Conservation (phyloP, 2,888 invertebrate species). For the Caenorhabditis sulstoni region DNA sequence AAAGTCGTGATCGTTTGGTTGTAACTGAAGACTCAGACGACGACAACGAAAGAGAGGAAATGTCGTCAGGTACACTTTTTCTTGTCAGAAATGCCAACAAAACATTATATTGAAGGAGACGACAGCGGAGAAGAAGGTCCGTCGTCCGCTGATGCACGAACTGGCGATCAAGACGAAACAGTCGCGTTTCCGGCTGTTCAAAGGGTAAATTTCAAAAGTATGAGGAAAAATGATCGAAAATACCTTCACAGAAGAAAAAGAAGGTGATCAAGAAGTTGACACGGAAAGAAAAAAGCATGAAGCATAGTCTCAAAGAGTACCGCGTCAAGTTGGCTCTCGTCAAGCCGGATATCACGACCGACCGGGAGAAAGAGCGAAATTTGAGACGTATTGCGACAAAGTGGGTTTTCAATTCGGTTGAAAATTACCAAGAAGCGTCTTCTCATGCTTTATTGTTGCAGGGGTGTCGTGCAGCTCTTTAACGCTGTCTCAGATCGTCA, state of each 20-base stretch:
- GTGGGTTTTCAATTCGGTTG: slow-evolving; percentile 40
- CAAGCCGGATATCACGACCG: slow-evolving; percentile 74
- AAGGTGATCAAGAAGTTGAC: slow-evolving; percentile 59
- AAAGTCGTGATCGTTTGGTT: slow-evolving; percentile 47
- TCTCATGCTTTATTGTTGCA: slow-evolving; percentile 50
- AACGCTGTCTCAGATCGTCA: slow-evolving; percentile 79
- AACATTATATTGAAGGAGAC: slow-evolving; percentile 1
- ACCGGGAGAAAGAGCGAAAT: slow-evolving; percentile 73
- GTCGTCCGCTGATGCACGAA: slow-evolving; percentile 3
- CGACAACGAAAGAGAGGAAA: slow-evolving; percentile 47
- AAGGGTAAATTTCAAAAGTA: slow-evolving; percentile 8
- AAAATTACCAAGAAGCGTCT: not conserved
- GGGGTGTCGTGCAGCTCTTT: slow-evolving; percentile 78
- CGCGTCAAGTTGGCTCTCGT: slow-evolving; percentile 54
- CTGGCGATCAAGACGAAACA: slow-evolving; percentile 34
- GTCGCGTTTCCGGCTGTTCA: slow-evolving; percentile 46
- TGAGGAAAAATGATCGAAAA: not conserved
- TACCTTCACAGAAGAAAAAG: slow-evolving; percentile 26
- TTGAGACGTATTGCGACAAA: slow-evolving; percentile 75
- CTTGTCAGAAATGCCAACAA: not conserved
- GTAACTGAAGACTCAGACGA: slow-evolving; percentile 59
- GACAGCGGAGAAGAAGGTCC: slow-evolving; percentile 44
- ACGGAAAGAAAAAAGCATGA: slow-evolving; percentile 54
- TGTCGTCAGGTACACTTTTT: slow-evolving; percentile 26
- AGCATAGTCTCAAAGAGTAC: slow-evolving; percentile 55